Evolutionary conservation across 2,888 invertebrate genomes (phyloP).

Genomic region (Pammene fasciana): DNA sequence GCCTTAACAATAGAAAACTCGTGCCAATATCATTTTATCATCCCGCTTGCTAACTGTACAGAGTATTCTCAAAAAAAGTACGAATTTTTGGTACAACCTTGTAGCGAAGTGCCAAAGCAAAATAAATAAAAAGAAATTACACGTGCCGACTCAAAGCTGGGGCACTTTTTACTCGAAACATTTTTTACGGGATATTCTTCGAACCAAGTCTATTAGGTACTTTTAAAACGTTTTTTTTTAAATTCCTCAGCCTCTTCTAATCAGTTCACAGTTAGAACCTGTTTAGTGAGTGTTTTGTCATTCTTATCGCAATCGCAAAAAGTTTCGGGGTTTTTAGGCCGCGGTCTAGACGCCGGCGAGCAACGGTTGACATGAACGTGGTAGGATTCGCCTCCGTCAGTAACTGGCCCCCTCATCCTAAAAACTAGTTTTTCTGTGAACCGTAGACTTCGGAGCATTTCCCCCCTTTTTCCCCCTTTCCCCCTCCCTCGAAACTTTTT

Average conservation of each 20-base stretch:
- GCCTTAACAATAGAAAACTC: too few relatives aligned
- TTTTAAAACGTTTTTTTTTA: slow-evolving; percentile 11
- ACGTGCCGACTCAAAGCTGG: not conserved
- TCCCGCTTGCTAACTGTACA: not conserved
- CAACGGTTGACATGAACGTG: too few relatives aligned
- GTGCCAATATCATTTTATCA: too few relatives aligned
- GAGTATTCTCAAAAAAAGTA: not conserved
- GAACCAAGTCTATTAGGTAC: not conserved
- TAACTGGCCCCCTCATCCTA: too few relatives aligned
- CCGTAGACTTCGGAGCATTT: too few relatives aligned
- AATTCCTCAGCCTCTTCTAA: slow-evolving; percentile 7
- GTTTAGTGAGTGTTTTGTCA: slow-evolving; percentile 17
- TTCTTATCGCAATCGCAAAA: slow-evolving; percentile 16
- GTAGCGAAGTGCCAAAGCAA: not conserved
- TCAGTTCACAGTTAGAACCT: slow-evolving; percentile 20
- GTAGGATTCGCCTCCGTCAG: too few relatives aligned
- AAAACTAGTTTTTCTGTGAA: too few relatives aligned
- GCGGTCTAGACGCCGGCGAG: too few relatives aligned
- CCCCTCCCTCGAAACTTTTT: too few relatives aligned
- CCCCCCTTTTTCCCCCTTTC: too few relatives aligned
- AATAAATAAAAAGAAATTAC: not conserved
- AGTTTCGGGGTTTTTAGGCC: not conserved
- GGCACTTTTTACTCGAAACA: not conserved
- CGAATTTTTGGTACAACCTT: not conserved
- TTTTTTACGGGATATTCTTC: slow-evolving; percentile 9